A percentile compares a stretch with the other conserved stretches of the same genome.
Evolutionary conservation across 2,888 invertebrate genomes (phyloP).

Genomic region (Bursaphelenchus okinawaensis): DNA sequence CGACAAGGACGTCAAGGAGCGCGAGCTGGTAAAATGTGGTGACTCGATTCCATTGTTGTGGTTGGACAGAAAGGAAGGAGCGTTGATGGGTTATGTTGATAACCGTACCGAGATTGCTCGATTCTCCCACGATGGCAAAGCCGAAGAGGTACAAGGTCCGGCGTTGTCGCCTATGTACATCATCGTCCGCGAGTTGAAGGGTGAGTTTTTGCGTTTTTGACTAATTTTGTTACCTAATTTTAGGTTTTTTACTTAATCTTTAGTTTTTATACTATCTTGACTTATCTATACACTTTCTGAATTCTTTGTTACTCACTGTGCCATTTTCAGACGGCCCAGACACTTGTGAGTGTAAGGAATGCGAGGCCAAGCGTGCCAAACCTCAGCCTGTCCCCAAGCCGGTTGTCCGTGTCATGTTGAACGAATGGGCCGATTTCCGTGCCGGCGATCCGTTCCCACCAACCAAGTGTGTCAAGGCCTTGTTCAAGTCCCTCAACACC

Average conservation of each 20-base stretch:
- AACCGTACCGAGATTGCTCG: conserved; percentile 47
- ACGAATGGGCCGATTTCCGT: conserved; percentile 51
- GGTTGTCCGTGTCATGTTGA: conserved; percentile 37
- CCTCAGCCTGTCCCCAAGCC: too few relatives aligned
- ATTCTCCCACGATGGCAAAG: conserved; percentile 39
- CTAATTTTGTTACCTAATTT: too few relatives aligned
- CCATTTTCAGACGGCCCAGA: conserved; percentile 37
- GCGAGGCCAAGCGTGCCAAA: conserved; percentile 8
- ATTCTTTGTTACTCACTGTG: conserved; percentile 40
- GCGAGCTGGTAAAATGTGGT: conserved; percentile 44
- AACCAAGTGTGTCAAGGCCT: conserved; percentile 23
- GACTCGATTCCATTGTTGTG: conserved; percentile 53
- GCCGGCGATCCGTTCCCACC: conserved; percentile 44
- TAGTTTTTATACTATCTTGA: background rate
- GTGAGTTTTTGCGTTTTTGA: conserved; percentile 21
- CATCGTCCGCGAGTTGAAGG: conserved; percentile 43
- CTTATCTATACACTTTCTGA: conserved; percentile 28
- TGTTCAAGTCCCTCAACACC: conserved; percentile 39
- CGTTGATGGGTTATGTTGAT: conserved; percentile 46
- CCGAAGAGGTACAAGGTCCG: conserved; percentile 28
- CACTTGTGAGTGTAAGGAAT: conserved; percentile 27
- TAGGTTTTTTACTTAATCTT: too few relatives aligned
- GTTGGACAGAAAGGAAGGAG: conserved; percentile 32
- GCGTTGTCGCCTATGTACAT: conserved; percentile 45
- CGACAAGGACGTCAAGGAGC: conserved; percentile 37